Evolutionary conservation across 2,888 invertebrate species (phyloP).

Genomic region (Prosapia bicincta): DNA sequence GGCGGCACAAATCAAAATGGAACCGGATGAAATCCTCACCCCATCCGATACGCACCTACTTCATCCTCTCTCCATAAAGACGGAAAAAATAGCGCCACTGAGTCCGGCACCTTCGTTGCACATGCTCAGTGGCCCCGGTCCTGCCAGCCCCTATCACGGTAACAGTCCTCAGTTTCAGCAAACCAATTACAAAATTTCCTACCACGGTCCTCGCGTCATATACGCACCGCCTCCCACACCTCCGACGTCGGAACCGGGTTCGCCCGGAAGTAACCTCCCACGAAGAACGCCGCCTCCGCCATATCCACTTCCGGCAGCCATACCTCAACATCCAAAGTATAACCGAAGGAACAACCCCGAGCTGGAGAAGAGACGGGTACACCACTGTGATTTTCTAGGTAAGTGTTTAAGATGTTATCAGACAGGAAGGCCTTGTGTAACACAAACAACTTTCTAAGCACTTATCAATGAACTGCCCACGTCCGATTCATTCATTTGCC

Average conservation of each 20-base stretch:
- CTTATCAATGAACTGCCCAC: conserved; percentile 2
- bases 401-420: conserved; percentile 43
- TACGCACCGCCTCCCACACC: conserved; percentile 85
- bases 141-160: conserved; percentile 42
- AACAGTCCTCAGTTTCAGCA: conserved; percentile 19
- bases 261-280: conserved; percentile 32
- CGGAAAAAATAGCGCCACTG: conserved; percentile 34
- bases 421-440: not conserved
- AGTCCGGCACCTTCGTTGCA: conserved; percentile 53
- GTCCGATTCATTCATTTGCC: not conserved
- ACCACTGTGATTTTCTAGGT: conserved; percentile 95
- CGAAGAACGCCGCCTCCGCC: conserved; percentile 36
- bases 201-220: conserved; percentile 51
- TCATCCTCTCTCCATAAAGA: conserved; percentile 33
- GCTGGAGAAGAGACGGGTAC: conserved; percentile 90
- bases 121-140: conserved; percentile 45
- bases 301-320: conserved; percentile 53
- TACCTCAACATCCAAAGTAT: conserved; percentile 85
- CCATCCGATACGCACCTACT: conserved; percentile 15
- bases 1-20: conserved; percentile 68
- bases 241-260: conserved; percentile 55
- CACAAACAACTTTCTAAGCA: not conserved
- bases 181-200: conserved; percentile 14
- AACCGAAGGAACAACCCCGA: conserved; percentile 96
- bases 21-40: conserved; percentile 56